phyloP scores from a whole-genome alignment of 2,113 vertebrate species.

The Sylvicapra grimmia region DNA sequence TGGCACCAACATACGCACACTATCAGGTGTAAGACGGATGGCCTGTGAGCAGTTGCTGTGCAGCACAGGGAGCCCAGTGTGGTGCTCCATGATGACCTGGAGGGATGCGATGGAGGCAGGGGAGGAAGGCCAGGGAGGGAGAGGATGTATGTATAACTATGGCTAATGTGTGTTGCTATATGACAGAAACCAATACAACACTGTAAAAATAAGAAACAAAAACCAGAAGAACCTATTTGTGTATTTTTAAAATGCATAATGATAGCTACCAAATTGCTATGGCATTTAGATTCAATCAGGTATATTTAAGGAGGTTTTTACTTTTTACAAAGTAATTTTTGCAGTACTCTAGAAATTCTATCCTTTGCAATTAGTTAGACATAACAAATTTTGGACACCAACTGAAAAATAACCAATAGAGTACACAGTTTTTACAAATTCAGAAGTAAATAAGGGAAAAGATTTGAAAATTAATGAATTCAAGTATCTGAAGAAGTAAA shows the following conservation, averaged over 20 bases:
- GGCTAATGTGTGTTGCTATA: not conserved
- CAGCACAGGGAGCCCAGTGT: not conserved
- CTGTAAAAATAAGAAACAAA: not conserved
- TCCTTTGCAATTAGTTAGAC: not conserved
- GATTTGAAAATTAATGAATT: not conserved
- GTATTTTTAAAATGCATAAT: not conserved
- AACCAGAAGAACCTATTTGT: not conserved
- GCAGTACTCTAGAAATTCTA: not conserved
- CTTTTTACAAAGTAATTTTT: not conserved
- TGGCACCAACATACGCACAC: not conserved
- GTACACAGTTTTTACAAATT: not conserved
- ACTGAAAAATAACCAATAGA: not conserved
- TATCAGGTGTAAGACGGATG: not conserved
- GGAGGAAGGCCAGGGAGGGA: not conserved
- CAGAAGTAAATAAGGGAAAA: not conserved
- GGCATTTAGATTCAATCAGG: not conserved
- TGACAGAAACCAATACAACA: not conserved
- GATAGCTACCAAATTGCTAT: not conserved
- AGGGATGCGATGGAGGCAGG: not conserved
- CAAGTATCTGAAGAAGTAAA: not conserved
- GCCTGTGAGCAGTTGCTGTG: not conserved
- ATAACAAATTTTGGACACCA: not conserved
- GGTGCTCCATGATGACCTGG: not conserved
- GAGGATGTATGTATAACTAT: not conserved
- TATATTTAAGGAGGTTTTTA: not conserved